Base-by-base conservation (phyloP, 2,888 invertebrate genomes). In the Drosophila ustulata region DNA sequence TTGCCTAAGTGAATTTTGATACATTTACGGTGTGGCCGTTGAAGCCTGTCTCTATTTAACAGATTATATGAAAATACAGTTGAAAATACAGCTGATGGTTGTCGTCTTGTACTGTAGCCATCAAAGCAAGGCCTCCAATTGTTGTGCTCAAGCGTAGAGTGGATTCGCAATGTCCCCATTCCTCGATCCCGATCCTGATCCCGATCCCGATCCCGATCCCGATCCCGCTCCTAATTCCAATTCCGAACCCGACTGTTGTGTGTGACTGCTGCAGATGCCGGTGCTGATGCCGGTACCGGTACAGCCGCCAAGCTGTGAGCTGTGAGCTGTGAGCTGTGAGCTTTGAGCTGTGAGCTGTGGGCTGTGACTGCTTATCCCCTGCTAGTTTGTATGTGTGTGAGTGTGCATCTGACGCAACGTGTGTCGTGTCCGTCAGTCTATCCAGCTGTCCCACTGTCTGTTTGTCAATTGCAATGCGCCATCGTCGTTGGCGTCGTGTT, bases 91-190 rank as follows among this genome's bases (percentile, higher is more conserved):
- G 78, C 70, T 81, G 83, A 77, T 77, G 71, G 41, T 69, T 79
- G 63, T 65, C 69, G 65, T 69, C 66, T 73, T 66, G 58, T 74
- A 87, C 84, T 78, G 18, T 18, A 75, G 74, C 82, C 71, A 83
- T 83, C 88, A 88, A 88, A 83, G 85, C 88, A 82, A 88, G 88
- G 83, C 80, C 88, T 82, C 88, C 86, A 83, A 83, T 82, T 82
- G 66, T 55, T 8, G 53, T 66, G 53, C 39, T 18, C 26, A 39
- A 25, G 49, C 25, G 23, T 67, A 37, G 67, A 11, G 56, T 72
- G 39, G 57, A 55, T 28, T 63, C 45, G 63, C 63, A 51, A 57
- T 79, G 81, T 80, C 87, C 87, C 81, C 81, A 81, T 81, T 55
- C 30, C 55, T 25, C 52, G 39, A 11, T 52, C 50, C 18, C 18